Conservation (phyloP, 2,113 vertebrate species). For the Anser brachyrhynchus region DNA sequence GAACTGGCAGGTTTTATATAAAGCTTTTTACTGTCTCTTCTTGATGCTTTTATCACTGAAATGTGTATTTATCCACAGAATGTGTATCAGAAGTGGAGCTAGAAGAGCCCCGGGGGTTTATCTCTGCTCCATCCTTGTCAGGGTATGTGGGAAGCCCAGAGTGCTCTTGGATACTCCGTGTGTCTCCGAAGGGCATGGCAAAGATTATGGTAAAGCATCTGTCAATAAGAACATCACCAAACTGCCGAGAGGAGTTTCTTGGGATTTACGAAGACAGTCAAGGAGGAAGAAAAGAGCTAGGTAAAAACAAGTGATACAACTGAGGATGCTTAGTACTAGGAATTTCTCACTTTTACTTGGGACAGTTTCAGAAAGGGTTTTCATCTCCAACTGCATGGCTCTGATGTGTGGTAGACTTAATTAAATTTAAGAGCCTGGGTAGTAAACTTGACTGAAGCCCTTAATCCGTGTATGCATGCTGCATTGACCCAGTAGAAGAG, state of each 20-base stretch:
- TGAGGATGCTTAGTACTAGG: background rate
- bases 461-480: background rate
- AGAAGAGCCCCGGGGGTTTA: background rate
- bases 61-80: background rate
- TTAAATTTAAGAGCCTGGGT: background rate
- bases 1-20: background rate
- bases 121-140: slow-evolving; percentile 1
- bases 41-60: slow-evolving; percentile 25
- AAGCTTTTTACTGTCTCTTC: slow-evolving; percentile 4
- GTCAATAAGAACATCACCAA: background rate
- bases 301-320: background rate
- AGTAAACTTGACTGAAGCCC: background rate
- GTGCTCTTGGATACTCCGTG: background rate
- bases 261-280: slow-evolving; percentile 7
- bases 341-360: background rate
- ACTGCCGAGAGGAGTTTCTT: background rate
- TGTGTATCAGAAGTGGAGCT: background rate
- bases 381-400: accelerated
- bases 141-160: background rate
- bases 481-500: background rate
- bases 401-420: background rate
- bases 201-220: background rate
- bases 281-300: background rate
- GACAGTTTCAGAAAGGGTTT: background rate
- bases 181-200: background rate